Conservation (phyloP, 1,140 invertebrate genomes). For the Trachelipus rathkii region DNA sequence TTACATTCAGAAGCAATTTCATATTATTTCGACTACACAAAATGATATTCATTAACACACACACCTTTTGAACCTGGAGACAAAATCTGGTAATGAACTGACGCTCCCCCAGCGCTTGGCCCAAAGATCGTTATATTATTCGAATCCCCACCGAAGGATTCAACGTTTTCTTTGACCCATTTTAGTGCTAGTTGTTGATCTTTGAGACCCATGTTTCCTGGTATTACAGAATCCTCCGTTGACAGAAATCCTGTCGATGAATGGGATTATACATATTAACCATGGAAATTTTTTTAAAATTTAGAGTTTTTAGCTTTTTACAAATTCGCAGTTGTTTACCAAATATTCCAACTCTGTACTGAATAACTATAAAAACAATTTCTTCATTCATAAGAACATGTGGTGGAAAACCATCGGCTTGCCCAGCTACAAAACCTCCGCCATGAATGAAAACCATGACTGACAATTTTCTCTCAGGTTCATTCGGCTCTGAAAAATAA, state of each 20-base stretch:
- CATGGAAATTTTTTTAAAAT: too few relatives aligned
- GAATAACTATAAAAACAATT: constrained; percentile 59
- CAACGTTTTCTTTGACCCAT: constrained; percentile 56
- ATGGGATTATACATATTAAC: too few relatives aligned
- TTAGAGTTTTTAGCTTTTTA: too few relatives aligned
- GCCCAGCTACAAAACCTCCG: constrained; percentile 52
- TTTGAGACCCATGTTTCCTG: constrained; percentile 54
- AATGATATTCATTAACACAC: too few relatives aligned
- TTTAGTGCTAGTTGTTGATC: constrained; percentile 57
- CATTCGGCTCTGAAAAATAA: too few relatives aligned
- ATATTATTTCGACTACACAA: too few relatives aligned
- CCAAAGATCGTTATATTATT: constrained; percentile 59
- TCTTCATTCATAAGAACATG: constrained; percentile 51
- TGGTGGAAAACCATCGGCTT: constrained; percentile 47
- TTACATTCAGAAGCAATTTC: too few relatives aligned
- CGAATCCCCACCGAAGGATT: constrained; percentile 58
- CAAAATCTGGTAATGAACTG: constrained; percentile 57
- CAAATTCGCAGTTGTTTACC: too few relatives aligned
- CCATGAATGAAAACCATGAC: constrained; percentile 56
- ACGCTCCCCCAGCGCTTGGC: constrained; percentile 60
- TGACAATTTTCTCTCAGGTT: constrained; percentile 40
- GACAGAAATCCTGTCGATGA: constrained; percentile 48
- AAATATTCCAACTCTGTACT: constrained; percentile 59
- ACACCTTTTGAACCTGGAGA: constrained; percentile 49
- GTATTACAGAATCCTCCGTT: constrained; percentile 46